A percentile compares a stretch with the other conserved stretches of the same genome.
Evolutionary conservation across 2,797 vertebrate species (phyloP).

Genomic region (Rhinoraja longicauda): DNA sequence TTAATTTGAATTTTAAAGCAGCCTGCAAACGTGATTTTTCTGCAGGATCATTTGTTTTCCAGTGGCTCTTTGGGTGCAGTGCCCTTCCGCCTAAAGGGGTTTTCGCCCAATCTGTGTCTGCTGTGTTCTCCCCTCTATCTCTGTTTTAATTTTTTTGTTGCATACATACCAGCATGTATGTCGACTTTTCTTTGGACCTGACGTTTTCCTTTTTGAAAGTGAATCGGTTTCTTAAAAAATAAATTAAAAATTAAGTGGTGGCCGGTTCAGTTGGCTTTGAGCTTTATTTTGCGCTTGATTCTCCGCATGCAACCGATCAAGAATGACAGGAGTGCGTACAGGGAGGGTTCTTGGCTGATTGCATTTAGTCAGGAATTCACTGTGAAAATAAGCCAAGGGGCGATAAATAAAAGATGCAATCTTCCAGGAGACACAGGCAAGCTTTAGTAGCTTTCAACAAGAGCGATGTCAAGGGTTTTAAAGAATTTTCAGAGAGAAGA

Average conservation of each 20-base stretch:
- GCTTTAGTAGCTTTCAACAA: constrained; percentile 58
- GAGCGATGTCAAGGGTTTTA: constrained; percentile 48
- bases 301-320: constrained; percentile 73
- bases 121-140: background rate
- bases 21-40: constrained; percentile 69
- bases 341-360: constrained; percentile 91
- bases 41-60: constrained; percentile 65
- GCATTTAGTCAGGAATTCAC: constrained; percentile 82
- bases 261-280: constrained; percentile 55
- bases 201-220: background rate
- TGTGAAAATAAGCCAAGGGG: constrained; percentile 85
- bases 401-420: constrained; percentile 97
- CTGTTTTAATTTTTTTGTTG: background rate
- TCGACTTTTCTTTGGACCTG: background rate
- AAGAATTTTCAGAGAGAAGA: constrained; percentile 22
- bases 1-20: constrained; percentile 70
- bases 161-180: background rate
- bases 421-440: constrained; percentile 64
- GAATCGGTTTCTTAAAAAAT: background rate
- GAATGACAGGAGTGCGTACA: constrained; percentile 81
- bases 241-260: constrained; percentile 51
- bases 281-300: constrained; percentile 65
- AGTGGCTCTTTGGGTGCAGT: constrained; percentile 36
- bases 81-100: constrained; percentile 29
- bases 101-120: constrained; percentile 28